A percentile compares a stretch with the other conserved stretches of the same genome.
Conservation (phyloP, 2,888 invertebrate genomes). For the Smittia sp. region DNA sequence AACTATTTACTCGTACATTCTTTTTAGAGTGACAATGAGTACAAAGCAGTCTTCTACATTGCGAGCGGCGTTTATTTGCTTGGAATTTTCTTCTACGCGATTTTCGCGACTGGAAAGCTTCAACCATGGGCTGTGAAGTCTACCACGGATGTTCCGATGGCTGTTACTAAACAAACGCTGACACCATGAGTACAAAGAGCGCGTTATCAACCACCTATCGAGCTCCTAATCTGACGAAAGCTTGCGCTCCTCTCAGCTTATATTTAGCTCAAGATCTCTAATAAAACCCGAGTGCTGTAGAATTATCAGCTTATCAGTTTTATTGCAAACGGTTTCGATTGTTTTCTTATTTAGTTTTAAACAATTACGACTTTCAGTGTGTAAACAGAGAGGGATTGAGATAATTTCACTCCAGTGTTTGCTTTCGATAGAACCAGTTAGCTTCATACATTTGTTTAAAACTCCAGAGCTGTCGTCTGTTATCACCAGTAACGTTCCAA, state of each 20-base stretch:
- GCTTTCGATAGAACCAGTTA: too few species aligned
- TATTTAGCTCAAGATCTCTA: constrained; percentile 14
- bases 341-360: not conserved
- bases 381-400: too few species aligned
- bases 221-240: not conserved
- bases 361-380: too few species aligned
- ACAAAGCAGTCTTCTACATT: constrained; percentile 25
- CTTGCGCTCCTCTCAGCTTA: not conserved
- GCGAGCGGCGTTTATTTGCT: constrained; percentile 32
- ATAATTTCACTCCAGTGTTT: too few species aligned
- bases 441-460: too few species aligned
- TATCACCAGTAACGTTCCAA: too few species aligned
- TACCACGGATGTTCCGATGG: not conserved
- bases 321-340: not conserved
- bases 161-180: not conserved
- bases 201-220: not conserved
- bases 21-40: constrained; percentile 9
- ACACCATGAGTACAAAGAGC: not conserved
- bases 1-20: not conserved
- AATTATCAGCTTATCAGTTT: not conserved
- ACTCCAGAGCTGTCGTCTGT: too few species aligned
- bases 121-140: constrained; percentile 23
- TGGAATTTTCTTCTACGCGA: constrained; percentile 35
- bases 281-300: not conserved
- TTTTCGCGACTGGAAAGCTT: constrained; percentile 29